A percentile compares a stretch with the other conserved stretches of the same genome.
Conservation (phyloP, 2,888 invertebrate species). For the Cyclophora punctaria region DNA sequence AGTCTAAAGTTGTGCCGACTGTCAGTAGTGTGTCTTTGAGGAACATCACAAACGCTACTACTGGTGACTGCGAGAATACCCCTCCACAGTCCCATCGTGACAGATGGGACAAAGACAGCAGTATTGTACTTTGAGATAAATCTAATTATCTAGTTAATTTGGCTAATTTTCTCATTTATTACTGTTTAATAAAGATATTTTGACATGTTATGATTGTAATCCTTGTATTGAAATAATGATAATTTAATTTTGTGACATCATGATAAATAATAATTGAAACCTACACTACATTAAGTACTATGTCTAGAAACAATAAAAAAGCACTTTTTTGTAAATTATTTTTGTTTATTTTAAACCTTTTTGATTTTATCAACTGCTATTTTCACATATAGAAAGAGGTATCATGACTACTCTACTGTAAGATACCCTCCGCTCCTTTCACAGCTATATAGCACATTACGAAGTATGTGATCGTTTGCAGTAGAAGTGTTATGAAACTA, state of each 20-base stretch:
- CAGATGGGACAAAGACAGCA: constrained; percentile 66
- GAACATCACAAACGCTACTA: constrained; percentile 43
- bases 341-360: constrained; percentile 6
- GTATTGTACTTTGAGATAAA: constrained; percentile 54
- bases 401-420: no score
- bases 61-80: constrained; percentile 66
- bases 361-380: no score
- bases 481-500: no score
- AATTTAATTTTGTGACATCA: constrained; percentile 21
- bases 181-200: constrained; percentile 6
- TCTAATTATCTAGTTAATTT: constrained; percentile 2
- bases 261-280: constrained; percentile 15
- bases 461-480: no score
- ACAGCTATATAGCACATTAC: no score
- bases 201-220: constrained; percentile 4
- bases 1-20: constrained; percentile 31
- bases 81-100: constrained; percentile 67
- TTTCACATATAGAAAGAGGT: no score
- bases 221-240: not conserved
- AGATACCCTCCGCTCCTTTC: no score
- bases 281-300: constrained; percentile 21
- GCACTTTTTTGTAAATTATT: constrained; percentile 11
- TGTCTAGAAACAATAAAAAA: constrained; percentile 23
- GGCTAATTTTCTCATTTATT: constrained; percentile 1
- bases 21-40: constrained; percentile 56